Evolutionary conservation across 2,797 vertebrate species (phyloP).

Genomic region (Pachyuromys duprasi): DNA sequence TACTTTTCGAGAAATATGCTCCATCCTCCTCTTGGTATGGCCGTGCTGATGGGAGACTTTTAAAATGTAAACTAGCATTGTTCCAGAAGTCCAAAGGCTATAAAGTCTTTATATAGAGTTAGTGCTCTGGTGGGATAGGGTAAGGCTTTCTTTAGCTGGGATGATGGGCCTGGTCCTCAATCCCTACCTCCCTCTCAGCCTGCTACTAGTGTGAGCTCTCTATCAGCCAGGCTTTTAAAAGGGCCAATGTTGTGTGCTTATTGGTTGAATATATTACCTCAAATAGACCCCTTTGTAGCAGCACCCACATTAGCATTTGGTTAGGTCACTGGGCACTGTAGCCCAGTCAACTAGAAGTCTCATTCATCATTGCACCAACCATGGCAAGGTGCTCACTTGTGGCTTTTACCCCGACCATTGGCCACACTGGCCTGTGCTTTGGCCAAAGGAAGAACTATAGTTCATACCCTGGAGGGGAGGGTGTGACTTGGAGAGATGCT

Average conservation of each 20-base stretch:
- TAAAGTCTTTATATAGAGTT: background rate
- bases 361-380: background rate
- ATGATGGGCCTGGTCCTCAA: rapidly evolving
- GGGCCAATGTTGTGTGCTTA: background rate
- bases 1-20: background rate
- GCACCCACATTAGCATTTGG: too few species aligned
- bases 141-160: too few species aligned
- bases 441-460: background rate
- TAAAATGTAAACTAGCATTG: background rate
- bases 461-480: background rate
- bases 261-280: background rate
- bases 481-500: rapidly evolving
- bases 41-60: background rate
- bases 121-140: background rate
- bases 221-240: background rate
- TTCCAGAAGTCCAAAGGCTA: background rate
- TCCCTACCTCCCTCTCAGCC: too few species aligned
- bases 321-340: background rate
- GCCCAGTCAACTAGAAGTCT: background rate
- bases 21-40: rapidly evolving
- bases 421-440: background rate
- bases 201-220: background rate
- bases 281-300: background rate
- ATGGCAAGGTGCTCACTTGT: rapidly evolving
- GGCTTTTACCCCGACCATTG: background rate